Evolutionary conservation across 2,113 vertebrate species (phyloP).

Genomic region (Phrynosoma platyrhinos): DNA sequence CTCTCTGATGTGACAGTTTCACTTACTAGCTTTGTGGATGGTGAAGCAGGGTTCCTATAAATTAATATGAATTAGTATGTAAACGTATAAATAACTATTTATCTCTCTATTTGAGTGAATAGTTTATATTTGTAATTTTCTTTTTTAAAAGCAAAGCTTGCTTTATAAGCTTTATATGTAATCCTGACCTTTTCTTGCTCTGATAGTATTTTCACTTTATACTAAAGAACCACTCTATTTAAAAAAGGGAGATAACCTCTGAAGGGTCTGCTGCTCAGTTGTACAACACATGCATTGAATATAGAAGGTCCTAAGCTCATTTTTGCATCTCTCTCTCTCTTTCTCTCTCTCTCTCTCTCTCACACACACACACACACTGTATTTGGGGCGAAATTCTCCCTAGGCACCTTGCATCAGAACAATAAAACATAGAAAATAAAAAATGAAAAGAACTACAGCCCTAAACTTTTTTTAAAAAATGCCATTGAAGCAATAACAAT

Average conservation of each 20-base stretch:
- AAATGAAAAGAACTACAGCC: no score
- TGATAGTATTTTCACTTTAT: constrained; percentile 36
- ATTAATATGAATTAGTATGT: not conserved
- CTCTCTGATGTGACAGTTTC: not conserved
- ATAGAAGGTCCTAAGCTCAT: not conserved
- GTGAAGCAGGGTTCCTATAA: not conserved
- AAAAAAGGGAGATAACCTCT: not conserved
- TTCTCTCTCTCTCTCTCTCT: no score
- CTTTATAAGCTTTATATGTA: not conserved
- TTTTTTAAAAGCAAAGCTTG: not conserved
- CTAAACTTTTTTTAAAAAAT: no score
- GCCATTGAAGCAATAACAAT: no score
- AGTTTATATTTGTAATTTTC: constrained; percentile 22
- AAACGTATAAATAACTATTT: not conserved
- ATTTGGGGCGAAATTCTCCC: no score
- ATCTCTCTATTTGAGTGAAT: not conserved
- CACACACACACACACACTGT: no score
- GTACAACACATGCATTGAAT: not conserved
- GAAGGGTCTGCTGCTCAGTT: no score
- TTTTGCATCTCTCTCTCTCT: no score
- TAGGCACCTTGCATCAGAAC: no score
- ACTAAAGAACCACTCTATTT: constrained; percentile 1
- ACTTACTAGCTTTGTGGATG: constrained; percentile 23
- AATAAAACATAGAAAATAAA: no score
- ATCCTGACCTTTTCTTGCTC: constrained; percentile 8